phyloP scores from a whole-genome alignment of 2,797 vertebrate species.

The Percopsis omiscomaycus region DNA sequence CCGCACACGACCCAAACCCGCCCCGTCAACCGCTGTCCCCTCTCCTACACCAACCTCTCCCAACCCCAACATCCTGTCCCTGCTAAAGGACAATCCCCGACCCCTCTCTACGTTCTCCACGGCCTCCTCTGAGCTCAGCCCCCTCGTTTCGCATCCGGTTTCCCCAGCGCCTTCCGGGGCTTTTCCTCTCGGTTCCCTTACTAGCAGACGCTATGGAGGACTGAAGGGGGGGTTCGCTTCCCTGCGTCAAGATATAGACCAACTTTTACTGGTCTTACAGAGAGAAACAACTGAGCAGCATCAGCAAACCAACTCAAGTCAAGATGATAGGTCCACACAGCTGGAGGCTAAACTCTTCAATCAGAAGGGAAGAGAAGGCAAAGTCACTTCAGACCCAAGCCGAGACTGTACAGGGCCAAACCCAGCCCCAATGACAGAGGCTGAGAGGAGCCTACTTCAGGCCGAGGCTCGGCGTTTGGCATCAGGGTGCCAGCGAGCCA shows the following conservation, averaged over 20 bases:
- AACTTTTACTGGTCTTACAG: constrained; percentile 85
- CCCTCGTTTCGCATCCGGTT: constrained; percentile 73
- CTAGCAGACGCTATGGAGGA: constrained; percentile 73
- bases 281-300: constrained; percentile 68
- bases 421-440: constrained; percentile 78
- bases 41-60: constrained; percentile 49
- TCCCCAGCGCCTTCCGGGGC: constrained; percentile 66
- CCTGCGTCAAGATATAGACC: constrained; percentile 84
- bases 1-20: constrained; percentile 65
- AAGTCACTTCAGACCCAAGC: not conserved
- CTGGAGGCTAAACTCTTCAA: constrained; percentile 58
- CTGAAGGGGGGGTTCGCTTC: constrained; percentile 82
- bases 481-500: constrained; percentile 88
- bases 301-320: constrained; percentile 57
- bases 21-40: constrained; percentile 45
- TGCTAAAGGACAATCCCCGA: constrained; percentile 77
- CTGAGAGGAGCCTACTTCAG: constrained; percentile 83
- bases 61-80: constrained; percentile 75
- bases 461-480: constrained; percentile 85
- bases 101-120: constrained; percentile 81
- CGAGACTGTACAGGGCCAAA: constrained; percentile 55
- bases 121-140: constrained; percentile 79
- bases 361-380: constrained; percentile 60
- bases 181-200: constrained; percentile 79
- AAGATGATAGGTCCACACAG: constrained; percentile 41